Base-by-base conservation (phyloP, 1,140 invertebrate genomes). In the Macrotrachela quadricornifera region DNA sequence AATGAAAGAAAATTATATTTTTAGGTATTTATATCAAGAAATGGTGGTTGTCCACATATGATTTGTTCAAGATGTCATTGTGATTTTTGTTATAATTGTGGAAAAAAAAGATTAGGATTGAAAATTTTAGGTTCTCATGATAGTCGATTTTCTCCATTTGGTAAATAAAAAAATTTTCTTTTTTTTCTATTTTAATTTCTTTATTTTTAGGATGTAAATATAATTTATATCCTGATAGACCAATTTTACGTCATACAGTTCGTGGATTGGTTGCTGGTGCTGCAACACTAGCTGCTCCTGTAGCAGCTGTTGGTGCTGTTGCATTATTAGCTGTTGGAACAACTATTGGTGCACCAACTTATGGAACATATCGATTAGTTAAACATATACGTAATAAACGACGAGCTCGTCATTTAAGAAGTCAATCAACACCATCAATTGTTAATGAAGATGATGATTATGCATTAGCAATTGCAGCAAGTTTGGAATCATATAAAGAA, bases 131-230 rank as follows among this genome's bases (percentile, higher is more conserved):
- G 71, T 0, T 30, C 21, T 4, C 21, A 30, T 30, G 21, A 30
- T 4, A 30, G 21, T 30, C 2, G 8, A 30, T 30, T 30, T 4
- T 30, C 21, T 30, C 21, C 21, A 4, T 30, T 30, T 30, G 21
- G 21, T 30, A 30, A 30, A 8, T 4, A 30, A 30, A n/a, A n/a
- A n/a, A n/a, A n/a, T n/a, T n/a, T 30, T 30, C 21, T 30, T 30
- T 4, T 30, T 30, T 30, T 30, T 2, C 54, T 63, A 64, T 46
- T 67, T 61, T 42, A 62, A 62, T 13, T 59, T 68, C 30, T 69
- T 67, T 56, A 58, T 68, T n/a, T 6, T 64, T 73, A 49, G 71
- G 71, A 17, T 73, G 71, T 56, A 70, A 70, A 57, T 70, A 70
- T 49, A 59, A 62, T 14, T 62, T 65, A 36, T 60, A 65, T 42